These are phyloP conservation scores for Drosophila pectinifera DNA, from an alignment of 1,140 invertebrate species.

Conservation along the genomic window DNA sequence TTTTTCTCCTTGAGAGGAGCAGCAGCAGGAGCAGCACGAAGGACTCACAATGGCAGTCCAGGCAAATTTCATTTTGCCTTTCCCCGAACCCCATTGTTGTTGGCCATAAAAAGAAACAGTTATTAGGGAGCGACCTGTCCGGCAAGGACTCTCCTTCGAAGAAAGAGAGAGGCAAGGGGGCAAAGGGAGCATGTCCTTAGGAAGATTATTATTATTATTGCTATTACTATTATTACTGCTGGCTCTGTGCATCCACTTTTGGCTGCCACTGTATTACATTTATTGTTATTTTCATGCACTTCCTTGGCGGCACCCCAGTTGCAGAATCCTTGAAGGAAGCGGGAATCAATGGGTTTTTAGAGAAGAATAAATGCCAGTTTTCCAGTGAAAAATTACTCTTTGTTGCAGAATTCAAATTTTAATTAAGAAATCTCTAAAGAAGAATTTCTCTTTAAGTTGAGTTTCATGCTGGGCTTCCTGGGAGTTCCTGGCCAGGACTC, in stretches of 20 bases:
- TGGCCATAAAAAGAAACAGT: conserved; percentile 68
- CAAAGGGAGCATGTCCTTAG: conserved; percentile 21
- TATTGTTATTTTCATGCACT: conserved; percentile 45
- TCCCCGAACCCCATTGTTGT: conserved; percentile 28
- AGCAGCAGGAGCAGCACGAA: not conserved
- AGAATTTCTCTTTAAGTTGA: too few relatives aligned
- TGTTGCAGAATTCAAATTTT: too few relatives aligned
- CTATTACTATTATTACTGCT: conserved; percentile 19
- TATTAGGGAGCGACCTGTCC: conserved; percentile 54
- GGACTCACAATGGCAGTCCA: conserved; percentile 14
- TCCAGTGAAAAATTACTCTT: too few relatives aligned
- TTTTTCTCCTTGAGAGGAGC: conserved; percentile 36
- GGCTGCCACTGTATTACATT: conserved; percentile 39
- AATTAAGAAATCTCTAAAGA: too few relatives aligned
- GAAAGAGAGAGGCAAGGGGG: not conserved
- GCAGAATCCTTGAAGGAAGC: not conserved
- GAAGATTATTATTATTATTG: conserved; percentile 49
- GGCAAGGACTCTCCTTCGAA: conserved; percentile 2
- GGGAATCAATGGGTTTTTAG: not conserved
- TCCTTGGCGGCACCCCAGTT: conserved; percentile 13
- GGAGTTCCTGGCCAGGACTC: too few relatives aligned
- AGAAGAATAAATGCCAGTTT: too few relatives aligned
- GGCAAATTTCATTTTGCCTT: conserved; percentile 33
- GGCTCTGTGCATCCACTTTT: conserved; percentile 35
- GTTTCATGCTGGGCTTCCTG: too few relatives aligned